A percentile compares a stretch with the other conserved stretches of the same genome.
Conservation (phyloP, 1,140 invertebrate species). For the Bacillus rossius region DNA sequence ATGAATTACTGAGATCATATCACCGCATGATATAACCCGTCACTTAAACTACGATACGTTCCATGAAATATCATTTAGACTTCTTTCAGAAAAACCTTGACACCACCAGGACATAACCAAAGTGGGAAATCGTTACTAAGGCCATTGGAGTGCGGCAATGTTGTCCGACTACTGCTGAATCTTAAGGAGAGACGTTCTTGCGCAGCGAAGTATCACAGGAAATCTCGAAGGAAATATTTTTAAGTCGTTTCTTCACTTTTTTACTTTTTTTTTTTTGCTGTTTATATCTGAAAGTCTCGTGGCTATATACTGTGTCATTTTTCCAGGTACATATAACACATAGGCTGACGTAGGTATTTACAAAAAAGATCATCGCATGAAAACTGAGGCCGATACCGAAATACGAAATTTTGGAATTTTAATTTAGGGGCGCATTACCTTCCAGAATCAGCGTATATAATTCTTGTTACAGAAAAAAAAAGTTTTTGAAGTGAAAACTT, state of each 20-base stretch:
- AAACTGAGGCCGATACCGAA: too few species aligned
- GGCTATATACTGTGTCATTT: too few species aligned
- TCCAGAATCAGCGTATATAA: not conserved
- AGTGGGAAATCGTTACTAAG: not conserved
- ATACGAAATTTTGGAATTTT: too few species aligned
- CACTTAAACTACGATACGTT: too few species aligned
- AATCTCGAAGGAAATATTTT: conserved; percentile 4
- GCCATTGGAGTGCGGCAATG: not conserved
- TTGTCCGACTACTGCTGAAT: not conserved
- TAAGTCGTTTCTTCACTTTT: conserved; percentile 1
- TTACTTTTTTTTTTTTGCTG: not conserved
- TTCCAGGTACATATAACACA: not conserved
- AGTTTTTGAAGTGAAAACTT: too few species aligned
- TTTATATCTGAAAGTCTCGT: not conserved
- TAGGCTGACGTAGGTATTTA: not conserved
- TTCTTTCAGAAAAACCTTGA: not conserved
- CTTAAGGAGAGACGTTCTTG: not conserved
- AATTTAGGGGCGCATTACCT: conserved; percentile 1
- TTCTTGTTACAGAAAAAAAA: not conserved
- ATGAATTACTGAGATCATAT: conserved; percentile 6
- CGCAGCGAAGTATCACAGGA: too few species aligned
- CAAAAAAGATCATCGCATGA: not conserved
- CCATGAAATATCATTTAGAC: too few species aligned
- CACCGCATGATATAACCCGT: not conserved
- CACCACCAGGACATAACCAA: not conserved